Conservation (phyloP, 1,140 invertebrate species). For the Caenorhabditis briggsae region DNA sequence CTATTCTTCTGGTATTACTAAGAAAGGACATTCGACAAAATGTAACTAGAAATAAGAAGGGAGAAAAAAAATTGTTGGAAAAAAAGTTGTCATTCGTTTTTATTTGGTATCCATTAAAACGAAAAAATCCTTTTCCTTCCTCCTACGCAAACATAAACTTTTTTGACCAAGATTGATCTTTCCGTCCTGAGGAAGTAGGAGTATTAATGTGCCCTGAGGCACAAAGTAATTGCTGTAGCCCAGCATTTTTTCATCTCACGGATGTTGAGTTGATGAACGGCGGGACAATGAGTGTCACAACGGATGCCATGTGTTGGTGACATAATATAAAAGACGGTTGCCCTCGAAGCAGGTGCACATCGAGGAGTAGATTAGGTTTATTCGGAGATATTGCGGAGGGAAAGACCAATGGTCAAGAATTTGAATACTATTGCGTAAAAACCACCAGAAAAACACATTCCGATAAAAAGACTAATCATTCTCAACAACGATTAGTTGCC, state of each 20-base stretch:
- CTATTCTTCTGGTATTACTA: no score
- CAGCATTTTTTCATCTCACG: background rate
- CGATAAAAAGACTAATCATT: no score
- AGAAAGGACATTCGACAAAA: background rate
- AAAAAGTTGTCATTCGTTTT: constrained; percentile 4
- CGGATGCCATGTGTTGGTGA: constrained; percentile 43
- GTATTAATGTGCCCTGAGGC: background rate
- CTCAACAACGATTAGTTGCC: no score
- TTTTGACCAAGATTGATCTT: constrained; percentile 22
- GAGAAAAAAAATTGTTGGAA: background rate
- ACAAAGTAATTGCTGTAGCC: background rate
- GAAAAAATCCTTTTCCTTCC: background rate
- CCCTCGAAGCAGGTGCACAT: constrained; percentile 44
- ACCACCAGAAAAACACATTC: background rate
- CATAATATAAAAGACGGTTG: constrained; percentile 29
- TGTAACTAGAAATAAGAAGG: constrained; percentile 17
- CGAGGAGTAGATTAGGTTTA: constrained; percentile 39
- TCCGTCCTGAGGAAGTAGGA: constrained; percentile 10
- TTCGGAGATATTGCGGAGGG: background rate
- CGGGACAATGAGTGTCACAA: background rate
- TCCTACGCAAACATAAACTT: constrained; percentile 47
- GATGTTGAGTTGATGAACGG: background rate
- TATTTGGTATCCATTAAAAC: constrained; percentile 48
- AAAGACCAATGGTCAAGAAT: constrained; percentile 15
- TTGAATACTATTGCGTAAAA: background rate